Base-by-base conservation (phyloP, 2,113 vertebrate species). In the Bungarus multicinctus region DNA sequence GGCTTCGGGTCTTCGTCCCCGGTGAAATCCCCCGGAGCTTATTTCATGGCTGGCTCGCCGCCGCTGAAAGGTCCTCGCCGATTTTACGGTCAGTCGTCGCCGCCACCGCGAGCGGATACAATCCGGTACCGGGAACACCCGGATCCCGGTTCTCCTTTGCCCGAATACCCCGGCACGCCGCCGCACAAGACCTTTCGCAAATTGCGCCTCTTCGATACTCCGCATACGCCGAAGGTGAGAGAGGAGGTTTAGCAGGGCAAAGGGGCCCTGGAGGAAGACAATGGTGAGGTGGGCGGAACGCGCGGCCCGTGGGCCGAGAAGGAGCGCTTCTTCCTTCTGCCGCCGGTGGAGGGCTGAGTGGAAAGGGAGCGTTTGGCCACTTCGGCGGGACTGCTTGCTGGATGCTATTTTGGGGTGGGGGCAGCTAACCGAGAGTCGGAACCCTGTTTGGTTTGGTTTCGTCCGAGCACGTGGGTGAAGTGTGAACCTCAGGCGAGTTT, bases 171-270 rank as follows among this genome's bases (percentile, higher is more conserved):
- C 0, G 98, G 98, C 94, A 99, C 99, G 0, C 99, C 99, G 53
- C 99, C 99, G 1, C 99, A 99, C 93, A 99, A 99, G 96, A 99
- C 98, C 9, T 99, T 99, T 96, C 98, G 99, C 91, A 99, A 99
- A 89, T 98, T 99, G 58, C 97, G 99, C 0, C 98, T 99, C 0
- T 99, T 99, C 94, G 99, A 99, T 96, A 99, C 99, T 0, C 99
- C 99, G 12, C 99, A 99, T 97, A 99, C 99, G 9, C 99, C 99
- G 30, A 99, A 99, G 99, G 99, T 99, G 93, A 93, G 98, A 88
- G 50, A 34, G 3, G 43, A 6, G 7, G 34, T 12, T 3, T 8
- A 60, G 27, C 16, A 3, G 11, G 10, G 10, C 30, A 8, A 8
- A 81, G 74, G 34, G 74, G 18, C 69, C n/a, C 69, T 34, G 7